These are phyloP conservation scores for Monomorium pharaonis DNA, from an alignment of 1,140 invertebrate genomes.

Conservation along the genomic window DNA sequence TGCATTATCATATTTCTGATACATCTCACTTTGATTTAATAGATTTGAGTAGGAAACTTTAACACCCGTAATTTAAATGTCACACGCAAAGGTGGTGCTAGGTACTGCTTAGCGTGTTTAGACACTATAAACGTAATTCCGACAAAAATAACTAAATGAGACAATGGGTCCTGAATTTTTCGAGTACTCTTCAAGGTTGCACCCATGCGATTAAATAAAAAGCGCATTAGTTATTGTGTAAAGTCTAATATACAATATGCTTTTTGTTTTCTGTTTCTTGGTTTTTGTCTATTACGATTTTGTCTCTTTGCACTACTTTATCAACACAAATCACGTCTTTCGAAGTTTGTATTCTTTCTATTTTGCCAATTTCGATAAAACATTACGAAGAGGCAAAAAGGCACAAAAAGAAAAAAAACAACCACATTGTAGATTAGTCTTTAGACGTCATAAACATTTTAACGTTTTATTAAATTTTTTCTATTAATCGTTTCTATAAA, in stretches of 20 bases:
- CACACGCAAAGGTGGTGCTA: not conserved
- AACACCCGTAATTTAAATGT: slow-evolving; percentile 8
- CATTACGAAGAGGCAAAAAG: too few relatives aligned
- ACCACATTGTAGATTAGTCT: too few relatives aligned
- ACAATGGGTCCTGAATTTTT: slow-evolving; percentile 46
- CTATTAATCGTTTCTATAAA: not conserved
- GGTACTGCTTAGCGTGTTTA: slow-evolving; percentile 69
- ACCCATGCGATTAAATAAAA: slow-evolving; percentile 8
- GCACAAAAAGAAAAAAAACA: too few relatives aligned
- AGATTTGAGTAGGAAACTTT: not conserved
- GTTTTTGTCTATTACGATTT: too few relatives aligned
- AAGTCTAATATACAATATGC: too few relatives aligned
- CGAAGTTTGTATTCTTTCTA: too few relatives aligned
- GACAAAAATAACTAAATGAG: slow-evolving; percentile 33
- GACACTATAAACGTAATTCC: slow-evolving; percentile 55
- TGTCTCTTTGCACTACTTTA: too few relatives aligned
- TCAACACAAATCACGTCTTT: too few relatives aligned
- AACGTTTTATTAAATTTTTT: not conserved
- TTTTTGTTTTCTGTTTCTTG: too few relatives aligned
- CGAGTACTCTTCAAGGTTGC: slow-evolving; percentile 51
- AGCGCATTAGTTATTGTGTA: not conserved
- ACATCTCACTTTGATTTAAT: not conserved
- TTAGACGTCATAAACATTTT: not conserved
- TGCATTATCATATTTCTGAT: not conserved
- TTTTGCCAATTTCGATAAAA: too few relatives aligned